A percentile compares a stretch with the other conserved stretches of the same genome.
These are phyloP conservation scores for Lycocerus yunnanus DNA, from an alignment of 2,888 invertebrate genomes.

Conservation along the genomic window DNA sequence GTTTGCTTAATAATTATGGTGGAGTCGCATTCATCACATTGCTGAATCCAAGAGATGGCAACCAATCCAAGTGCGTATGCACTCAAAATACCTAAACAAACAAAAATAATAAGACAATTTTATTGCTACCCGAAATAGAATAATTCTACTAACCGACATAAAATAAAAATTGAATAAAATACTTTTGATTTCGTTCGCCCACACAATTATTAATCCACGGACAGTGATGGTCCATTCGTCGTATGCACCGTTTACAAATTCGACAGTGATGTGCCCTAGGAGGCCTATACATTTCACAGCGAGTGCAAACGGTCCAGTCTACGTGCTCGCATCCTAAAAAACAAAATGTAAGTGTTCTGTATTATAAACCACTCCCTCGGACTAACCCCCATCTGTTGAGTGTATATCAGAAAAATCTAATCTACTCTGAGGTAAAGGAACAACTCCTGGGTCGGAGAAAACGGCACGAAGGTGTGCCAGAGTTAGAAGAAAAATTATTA, in stretches of 20 bases:
- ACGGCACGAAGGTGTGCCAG: constrained; percentile 84
- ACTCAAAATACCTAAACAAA: constrained; percentile 60
- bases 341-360: background rate
- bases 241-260: constrained; percentile 81
- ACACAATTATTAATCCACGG: constrained; percentile 95
- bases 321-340: constrained; percentile 59
- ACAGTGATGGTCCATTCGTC: constrained; percentile 85
- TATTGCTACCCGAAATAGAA: constrained; percentile 8
- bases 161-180: constrained; percentile 85
- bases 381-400: constrained; percentile 59
- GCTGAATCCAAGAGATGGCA: constrained; percentile 71
- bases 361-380: background rate
- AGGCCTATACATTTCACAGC: constrained; percentile 82
- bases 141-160: constrained; percentile 66
- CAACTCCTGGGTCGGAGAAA: constrained; percentile 86
- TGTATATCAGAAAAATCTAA: constrained; percentile 83
- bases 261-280: constrained; percentile 88
- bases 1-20: constrained; percentile 71
- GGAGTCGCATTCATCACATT: constrained; percentile 68
- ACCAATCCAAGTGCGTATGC: constrained; percentile 73
- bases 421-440: constrained; percentile 74
- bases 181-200: constrained; percentile 90
- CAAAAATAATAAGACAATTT: constrained; percentile 13
- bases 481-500: constrained; percentile 72
- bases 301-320: constrained; percentile 79